These are phyloP conservation scores for Dissostichus mawsoni DNA, from an alignment of 2,113 vertebrate genomes.

Conservation along the genomic window DNA sequence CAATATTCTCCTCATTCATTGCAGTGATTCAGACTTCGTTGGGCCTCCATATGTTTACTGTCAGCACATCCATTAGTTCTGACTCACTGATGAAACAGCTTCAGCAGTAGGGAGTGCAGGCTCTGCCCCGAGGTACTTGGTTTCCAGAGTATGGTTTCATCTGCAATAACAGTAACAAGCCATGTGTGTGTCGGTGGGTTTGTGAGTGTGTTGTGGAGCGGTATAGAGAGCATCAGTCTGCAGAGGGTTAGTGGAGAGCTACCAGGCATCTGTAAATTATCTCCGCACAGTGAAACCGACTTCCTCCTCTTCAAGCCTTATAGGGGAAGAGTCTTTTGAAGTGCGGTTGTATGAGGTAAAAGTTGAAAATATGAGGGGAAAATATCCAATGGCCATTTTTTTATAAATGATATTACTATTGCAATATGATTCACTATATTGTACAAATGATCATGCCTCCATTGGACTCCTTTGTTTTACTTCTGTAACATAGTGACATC, in stretches of 20 bases:
- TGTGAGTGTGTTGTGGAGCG: neutral
- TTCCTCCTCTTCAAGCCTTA: slow-evolving; percentile 1
- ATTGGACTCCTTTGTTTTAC: no score
- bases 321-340: neutral
- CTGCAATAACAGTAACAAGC: slow-evolving; percentile 27
- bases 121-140: slow-evolving; percentile 8
- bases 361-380: no score
- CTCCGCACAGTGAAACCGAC: neutral
- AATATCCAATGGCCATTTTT: no score
- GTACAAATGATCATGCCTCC: no score
- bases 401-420: no score
- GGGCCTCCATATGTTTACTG: slow-evolving; percentile 44
- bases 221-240: slow-evolving; percentile 21
- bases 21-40: slow-evolving; percentile 4
- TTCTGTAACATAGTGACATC: no score
- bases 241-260: slow-evolving; percentile 9
- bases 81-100: slow-evolving; percentile 50
- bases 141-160: slow-evolving; percentile 14
- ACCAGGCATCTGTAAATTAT: slow-evolving; percentile 29
- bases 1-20: slow-evolving; percentile 11
- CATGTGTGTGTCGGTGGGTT: slow-evolving; percentile 12
- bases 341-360: no score
- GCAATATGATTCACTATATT: no score
- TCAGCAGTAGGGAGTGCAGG: slow-evolving; percentile 10
- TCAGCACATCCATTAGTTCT: slow-evolving; percentile 49